These are phyloP conservation scores for Leucoma salicis DNA, from an alignment of 2,888 invertebrate genomes.

Conservation along the genomic window DNA sequence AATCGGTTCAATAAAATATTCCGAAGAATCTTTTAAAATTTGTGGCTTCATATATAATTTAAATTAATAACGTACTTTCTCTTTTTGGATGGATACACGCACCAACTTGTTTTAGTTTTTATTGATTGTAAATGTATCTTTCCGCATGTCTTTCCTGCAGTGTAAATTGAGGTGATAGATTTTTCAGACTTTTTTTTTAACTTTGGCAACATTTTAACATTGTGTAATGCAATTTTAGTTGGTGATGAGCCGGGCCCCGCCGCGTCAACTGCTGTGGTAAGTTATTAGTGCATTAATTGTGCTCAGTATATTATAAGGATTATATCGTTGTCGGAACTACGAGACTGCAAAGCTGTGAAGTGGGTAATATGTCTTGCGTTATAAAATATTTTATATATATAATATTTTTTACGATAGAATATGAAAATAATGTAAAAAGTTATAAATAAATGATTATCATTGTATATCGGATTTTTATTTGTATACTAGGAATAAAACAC, in stretches of 20 bases:
- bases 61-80: too few relatives aligned
- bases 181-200: constrained; percentile 12
- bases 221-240: constrained; percentile 61
- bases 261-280: constrained; percentile 57
- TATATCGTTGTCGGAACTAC: constrained; percentile 21
- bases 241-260: constrained; percentile 39
- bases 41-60: too few relatives aligned
- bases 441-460: constrained; percentile 33
- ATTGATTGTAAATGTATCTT: constrained; percentile 13
- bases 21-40: too few relatives aligned
- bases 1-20: too few relatives aligned
- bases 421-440: constrained; percentile 37
- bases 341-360: constrained; percentile 36
- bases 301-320: constrained; percentile 29
- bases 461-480: constrained; percentile 53
- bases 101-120: too few relatives aligned
- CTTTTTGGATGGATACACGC: too few relatives aligned
- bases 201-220: constrained; percentile 22
- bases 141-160: constrained; percentile 26
- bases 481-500: constrained; percentile 41
- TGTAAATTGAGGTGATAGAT: constrained; percentile 26
- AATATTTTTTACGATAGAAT: constrained; percentile 32
- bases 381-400: constrained; percentile 25
- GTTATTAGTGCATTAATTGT: constrained; percentile 71
- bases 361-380: constrained; percentile 43